Evolutionary conservation across 2,888 invertebrate species (phyloP), one percentile per base, ranked within the genome.

Genomic region (Pyrgus malvae): DNA sequence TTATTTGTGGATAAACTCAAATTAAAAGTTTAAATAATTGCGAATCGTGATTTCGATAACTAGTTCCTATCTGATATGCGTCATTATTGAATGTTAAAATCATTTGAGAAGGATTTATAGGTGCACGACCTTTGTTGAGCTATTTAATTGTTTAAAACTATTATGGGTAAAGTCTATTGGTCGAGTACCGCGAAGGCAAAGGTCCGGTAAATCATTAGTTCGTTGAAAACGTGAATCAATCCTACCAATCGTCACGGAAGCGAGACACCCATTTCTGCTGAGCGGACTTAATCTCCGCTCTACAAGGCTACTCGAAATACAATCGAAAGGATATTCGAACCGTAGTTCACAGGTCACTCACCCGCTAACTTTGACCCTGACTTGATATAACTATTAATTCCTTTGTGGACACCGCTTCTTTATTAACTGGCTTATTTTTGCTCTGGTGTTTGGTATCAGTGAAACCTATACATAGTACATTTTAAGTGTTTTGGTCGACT

Each of bases 311-410:
- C 42, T 25, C 41, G 58, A 61, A 67, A 65, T 70, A 65, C 59
- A 66, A 69, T 74, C 72, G 78, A 80, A 83, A 81, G 74, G 73
- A 64, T 66, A 70, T 70, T 67, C 60, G 53, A 61, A 55, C 56
- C 41, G 63, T 64, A 70, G 82, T 78, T 80, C 83, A 81, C 72
- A 78, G 83, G 84, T 83, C 72, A 73, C 70, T 82, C 72, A 80
- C 79, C 78, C 65, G 66, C 62, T 67, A 66, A 67, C 60, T 58
- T 55, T 62, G 56, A 44, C 62, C 61, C 29, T 63, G 61, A 51
- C 40, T 48, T 27, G 9, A 19, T 4, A 23, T 4, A 3, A 4
- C 23, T 23, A 6, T 6, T 23, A 23, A 6, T 23, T 23, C 23
- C 6, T 23, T 23, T 23, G 23, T 23, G 6, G 23, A 4, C 23